Evolutionary conservation across 2,888 invertebrate species (phyloP), one percentile per base, ranked within the genome.

Genomic region (Teleiodes luculella): DNA sequence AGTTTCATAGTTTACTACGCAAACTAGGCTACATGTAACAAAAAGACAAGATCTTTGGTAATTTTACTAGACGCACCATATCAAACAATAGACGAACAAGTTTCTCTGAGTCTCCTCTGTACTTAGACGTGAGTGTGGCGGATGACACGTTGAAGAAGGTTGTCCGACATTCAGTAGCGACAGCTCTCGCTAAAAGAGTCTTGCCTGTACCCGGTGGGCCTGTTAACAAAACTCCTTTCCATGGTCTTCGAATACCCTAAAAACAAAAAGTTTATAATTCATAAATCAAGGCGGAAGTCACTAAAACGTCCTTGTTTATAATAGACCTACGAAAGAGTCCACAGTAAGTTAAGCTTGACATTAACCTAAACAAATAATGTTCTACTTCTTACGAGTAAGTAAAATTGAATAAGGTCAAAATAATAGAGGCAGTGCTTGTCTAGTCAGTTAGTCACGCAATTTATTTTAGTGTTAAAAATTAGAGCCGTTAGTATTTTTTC

Each of bases 51-150:
- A n/a, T n/a, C n/a, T n/a, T n/a, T n/a, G n/a, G n/a, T n/a, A n/a
- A n/a, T n/a, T n/a, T n/a, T n/a, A n/a, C n/a, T n/a, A n/a, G n/a
- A n/a, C n/a, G n/a, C n/a, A 94, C 95, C 96, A 97, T 96, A 83
- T 96, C 96, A 76, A 97, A 97, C 1, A 97, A 89, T 14, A 97
- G 83, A 20, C 96, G 91, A 30, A 97, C 96, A 6, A 97, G 91
- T 77, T 97, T 97, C 79, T 97, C 97, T 1, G 96, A 96, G 76
- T 97, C 97, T 0, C 97, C 97, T n/a, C 96, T 90, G 72, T 95
- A 97, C 74, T 97, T 97, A 0, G 96, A 96, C 0, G 96, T 96
- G 36, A 97, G 91, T 0, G 95, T 96, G 0, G 96, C 95, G 0
- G 96, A 95, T 0, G 96, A 95, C 0, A 97, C 95, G 74, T 96